A percentile compares a stretch with the other conserved stretches of the same genome.
Evolutionary conservation across 2,888 invertebrate species (phyloP).

Genomic region (Ypsolopha sequella): DNA sequence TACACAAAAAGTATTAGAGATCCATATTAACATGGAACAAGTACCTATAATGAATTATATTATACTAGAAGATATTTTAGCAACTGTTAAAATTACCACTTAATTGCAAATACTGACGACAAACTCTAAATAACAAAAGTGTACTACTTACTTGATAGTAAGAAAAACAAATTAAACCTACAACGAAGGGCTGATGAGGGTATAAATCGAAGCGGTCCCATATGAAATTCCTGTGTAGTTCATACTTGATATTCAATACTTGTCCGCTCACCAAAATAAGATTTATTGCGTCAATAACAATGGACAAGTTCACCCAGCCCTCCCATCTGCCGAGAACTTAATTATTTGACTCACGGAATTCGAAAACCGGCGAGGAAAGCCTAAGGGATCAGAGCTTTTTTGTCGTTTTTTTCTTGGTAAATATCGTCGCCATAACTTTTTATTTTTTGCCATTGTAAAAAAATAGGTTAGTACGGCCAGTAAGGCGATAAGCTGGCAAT

Average conservation of each 20-base stretch:
- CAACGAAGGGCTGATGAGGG: background rate
- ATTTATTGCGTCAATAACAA: constrained; percentile 64
- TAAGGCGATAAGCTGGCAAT: constrained; percentile 62
- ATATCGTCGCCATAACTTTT: constrained; percentile 33
- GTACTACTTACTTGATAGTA: no score
- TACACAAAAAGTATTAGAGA: no score
- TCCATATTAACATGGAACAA: no score
- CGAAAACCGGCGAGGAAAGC: constrained; percentile 55
- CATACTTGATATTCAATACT: constrained; percentile 48
- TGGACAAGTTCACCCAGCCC: constrained; percentile 55
- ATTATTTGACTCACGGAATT: constrained; percentile 69
- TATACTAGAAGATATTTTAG: no score
- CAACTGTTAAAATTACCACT: no score
- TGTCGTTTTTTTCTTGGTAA: constrained; percentile 41
- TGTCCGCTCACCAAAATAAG: constrained; percentile 52
- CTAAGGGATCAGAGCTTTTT: constrained; percentile 55
- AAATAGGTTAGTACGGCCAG: constrained; percentile 51
- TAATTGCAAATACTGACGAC: no score
- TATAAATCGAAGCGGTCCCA: background rate
- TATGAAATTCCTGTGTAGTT: constrained; percentile 1
- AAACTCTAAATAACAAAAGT: no score
- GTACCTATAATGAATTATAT: no score
- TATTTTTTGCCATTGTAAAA: constrained; percentile 53
- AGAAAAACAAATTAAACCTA: no score
- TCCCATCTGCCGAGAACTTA: constrained; percentile 45